Base-by-base conservation (phyloP, 2,888 invertebrate species). In the Clivina fossor region DNA sequence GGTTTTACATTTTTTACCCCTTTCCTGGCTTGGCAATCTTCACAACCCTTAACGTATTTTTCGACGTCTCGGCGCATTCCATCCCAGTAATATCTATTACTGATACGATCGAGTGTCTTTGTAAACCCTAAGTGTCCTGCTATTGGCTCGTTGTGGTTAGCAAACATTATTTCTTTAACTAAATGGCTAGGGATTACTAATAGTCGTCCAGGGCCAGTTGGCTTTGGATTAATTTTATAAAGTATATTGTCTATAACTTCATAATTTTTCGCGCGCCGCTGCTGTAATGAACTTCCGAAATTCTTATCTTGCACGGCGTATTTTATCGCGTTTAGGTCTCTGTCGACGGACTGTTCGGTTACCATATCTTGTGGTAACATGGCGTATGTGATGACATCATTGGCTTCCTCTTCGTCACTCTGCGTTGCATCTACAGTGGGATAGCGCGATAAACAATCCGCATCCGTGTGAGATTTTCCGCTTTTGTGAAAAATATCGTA, bases 21-120 rank as follows among this genome's bases (percentile, higher is more conserved):
- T 60, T 62, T 57, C 26, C 62, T 35, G 1, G 61, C 60, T 58
- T 63, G 62, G 32, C 62, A 64, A 33, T 58, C 58, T 1, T 44
- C 16, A 43, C 58, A 61, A 0, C 58, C 59, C 35, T 50, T 60
- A 20, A 60, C 55, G 28, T 44, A 62, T 47, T 56, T 58, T 47
- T 61, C 51, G 5, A 63, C 53, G 9, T 26, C 8, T 26, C 8
- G 5, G 5, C 8, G 26, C 26, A 26, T 26, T 26, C 8, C 8
- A 7, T 26, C 26, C 26, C 26, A 26, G 9, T 7, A 26, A 26
- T 26, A 26, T 26, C 8, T 5, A 26, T 26, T 9, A 7, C 26
- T 26, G 26, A 26, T 26, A 7, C 26, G 5, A 26, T 26, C 8
- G 26, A 26, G 9, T 7, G 26, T 26, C 8, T 26, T 26, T 7